Base-by-base conservation (phyloP, 2,888 invertebrate species). In the Erannis defoliaria region DNA sequence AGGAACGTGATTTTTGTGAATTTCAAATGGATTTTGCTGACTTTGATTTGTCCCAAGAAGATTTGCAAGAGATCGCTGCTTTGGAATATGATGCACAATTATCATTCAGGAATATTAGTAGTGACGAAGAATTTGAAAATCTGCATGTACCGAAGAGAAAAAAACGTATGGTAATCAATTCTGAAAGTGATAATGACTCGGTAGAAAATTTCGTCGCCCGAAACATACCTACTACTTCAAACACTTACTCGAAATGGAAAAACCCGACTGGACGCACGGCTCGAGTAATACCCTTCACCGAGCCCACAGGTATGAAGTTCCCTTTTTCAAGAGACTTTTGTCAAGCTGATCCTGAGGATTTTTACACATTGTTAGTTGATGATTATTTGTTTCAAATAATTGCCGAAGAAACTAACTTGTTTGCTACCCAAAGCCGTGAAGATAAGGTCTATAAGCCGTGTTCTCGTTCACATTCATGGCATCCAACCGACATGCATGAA, bases 311-410 rank as follows among this genome's bases (percentile, higher is more conserved):
- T 57, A 55, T 62, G 57, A 66, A 60, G 35, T 55, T 38, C 5
- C 64, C 61, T 68, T 72, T 69, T 70, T 69, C 72, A 6, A 26
- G 8, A n/a, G n/a, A n/a, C n/a, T n/a, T n/a, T n/a, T n/a, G n/a
- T n/a, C n/a, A 43, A 23, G 42, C 42, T 43, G 42, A 23, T n/a
- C 72, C 73, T 56, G 72, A 64, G 55, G 48, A 70, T 60, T 76
- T 65, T 70, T 76, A 72, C 68, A 55, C 55, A 64, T 64, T 74
- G 54, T 72, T 76, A 54, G 71, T 75, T 70, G 63, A 71, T 75
- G 42, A 43, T 14, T 6, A 23, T 5, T 23, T 43, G n/a, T 70
- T 54, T 43, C n/a, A 43, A 43, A 43, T 43, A 23, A 43, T 43
- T 23, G 72, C 70, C 56, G 70, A 71, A 61, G 67, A 73, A 58